Evolutionary conservation across 1,140 invertebrate species (phyloP).

Genomic region (Drosophila neocordata): DNA sequence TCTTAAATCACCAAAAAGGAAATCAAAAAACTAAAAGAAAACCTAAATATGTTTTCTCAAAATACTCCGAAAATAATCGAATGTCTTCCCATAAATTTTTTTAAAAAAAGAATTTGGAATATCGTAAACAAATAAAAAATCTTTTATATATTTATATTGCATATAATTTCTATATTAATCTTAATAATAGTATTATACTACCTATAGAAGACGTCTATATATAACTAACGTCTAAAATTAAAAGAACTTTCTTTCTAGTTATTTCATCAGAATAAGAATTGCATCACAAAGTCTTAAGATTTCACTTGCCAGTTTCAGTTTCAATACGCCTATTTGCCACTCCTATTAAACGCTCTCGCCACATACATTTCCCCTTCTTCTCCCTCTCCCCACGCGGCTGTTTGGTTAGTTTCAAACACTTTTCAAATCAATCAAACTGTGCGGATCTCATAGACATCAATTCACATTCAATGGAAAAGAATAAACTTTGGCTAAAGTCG

Average conservation of each 20-base stretch:
- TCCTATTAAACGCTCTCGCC: neutral
- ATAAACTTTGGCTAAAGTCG: neutral
- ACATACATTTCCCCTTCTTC: neutral
- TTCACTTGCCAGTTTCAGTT: neutral
- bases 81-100: no score
- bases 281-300: neutral
- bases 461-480: slow-evolving; percentile 1
- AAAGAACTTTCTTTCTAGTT: neutral
- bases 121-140: no score
- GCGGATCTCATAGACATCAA: neutral
- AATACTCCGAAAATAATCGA: no score
- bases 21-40: no score
- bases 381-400: neutral
- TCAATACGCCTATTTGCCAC: neutral
- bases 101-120: no score
- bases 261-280: neutral
- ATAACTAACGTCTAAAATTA: no score
- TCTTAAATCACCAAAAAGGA: no score
- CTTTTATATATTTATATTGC: no score
- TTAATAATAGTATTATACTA: no score
- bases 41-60: no score
- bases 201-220: no score
- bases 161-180: no score
- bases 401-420: neutral
- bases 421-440: slow-evolving; percentile 9